Evolutionary conservation across 2,888 invertebrate genomes (phyloP), one percentile per base, ranked within the genome.

Genomic region (Agrilus biguttatus): DNA sequence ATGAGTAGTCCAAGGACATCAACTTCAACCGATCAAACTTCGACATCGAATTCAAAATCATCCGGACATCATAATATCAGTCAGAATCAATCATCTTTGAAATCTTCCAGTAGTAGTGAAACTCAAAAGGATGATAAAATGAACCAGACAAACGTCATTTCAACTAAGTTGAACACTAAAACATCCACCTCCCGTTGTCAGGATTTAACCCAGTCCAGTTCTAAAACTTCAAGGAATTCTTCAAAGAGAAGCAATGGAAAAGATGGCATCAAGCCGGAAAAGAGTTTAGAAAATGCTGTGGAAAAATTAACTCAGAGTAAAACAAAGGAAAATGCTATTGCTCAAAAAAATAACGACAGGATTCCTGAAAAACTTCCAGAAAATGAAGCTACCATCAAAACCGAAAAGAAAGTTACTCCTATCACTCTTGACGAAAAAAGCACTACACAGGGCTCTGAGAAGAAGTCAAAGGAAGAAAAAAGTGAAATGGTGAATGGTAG

Each of bases 221-320:
- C 10, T 10, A 28, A 28, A 28, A 28, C 2, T 2, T 28, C 28
- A 39, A 52, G 43, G 39, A 35, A 17, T 37, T 19, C 42, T 17
- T 17, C 44, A 12, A 34, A 43, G 17, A 58, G 55, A 46, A 37
- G 43, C 33, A 28, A 43, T 1, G 39, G 38, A 34, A 55, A 54
- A 44, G 56, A 59, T 33, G 36, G 45, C 2, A 33, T 36, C 10
- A 62, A 62, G 49, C 55, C 46, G 41, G 65, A 64, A 36, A 65
- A 65, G 44, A 63, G 62, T 46, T 49, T 66, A 14, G 58, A 62
- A 48, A 64, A 57, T 19, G 57, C 64, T 1, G 57, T 66, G 12
- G 64, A 63, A 43, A 65, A 65, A 45, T 48, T 66, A 36, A 61
- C 61, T 12, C 61, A 62, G 44, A 63, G 55, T 50, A 54, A 60